Conservation (phyloP, 92 coral and sea anemone species). For the Porites lobata region DNA sequence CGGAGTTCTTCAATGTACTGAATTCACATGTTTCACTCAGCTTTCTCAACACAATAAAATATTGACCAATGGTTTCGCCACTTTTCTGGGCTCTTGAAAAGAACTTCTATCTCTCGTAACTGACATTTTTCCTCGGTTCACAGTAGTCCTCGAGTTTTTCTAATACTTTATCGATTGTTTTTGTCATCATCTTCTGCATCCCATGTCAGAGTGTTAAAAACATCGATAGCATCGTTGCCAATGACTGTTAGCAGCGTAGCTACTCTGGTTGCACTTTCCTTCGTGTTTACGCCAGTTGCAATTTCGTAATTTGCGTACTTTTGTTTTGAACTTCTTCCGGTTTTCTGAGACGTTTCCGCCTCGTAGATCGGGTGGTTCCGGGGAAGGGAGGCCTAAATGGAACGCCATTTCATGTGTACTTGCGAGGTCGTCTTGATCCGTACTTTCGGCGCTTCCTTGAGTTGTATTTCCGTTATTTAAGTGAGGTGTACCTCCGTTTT, state of each 20-base stretch:
- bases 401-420: slow-evolving; percentile 39
- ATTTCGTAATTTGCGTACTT: too few species aligned
- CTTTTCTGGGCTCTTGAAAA: too few species aligned
- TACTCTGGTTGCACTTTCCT: too few species aligned
- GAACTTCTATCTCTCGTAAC: slow-evolving; percentile 31
- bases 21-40: slow-evolving; percentile 3
- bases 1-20: background rate
- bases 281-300: too few species aligned
- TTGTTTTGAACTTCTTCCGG: too few species aligned
- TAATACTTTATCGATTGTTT: slow-evolving; percentile 41
- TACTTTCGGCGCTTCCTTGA: background rate
- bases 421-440: slow-evolving; percentile 2
- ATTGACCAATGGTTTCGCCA: slow-evolving; percentile 33
- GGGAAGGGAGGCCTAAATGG: background rate
- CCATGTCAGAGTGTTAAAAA: slow-evolving; percentile 50
- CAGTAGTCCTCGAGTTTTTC: slow-evolving; percentile 44
- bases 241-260: slow-evolving; percentile 12
- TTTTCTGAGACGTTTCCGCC: too few species aligned
- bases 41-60: slow-evolving; percentile 39
- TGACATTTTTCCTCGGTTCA: slow-evolving; percentile 64
- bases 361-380: too few species aligned
- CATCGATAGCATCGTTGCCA: slow-evolving; percentile 55
- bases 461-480: background rate
- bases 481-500: background rate
- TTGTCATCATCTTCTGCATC: slow-evolving; percentile 58